Percentiles rank a stretch among this genome's conserved stretches.
These are phyloP conservation scores for Bubalus kerabau DNA, from an alignment of 2,113 vertebrate species.

Conservation along the genomic window DNA sequence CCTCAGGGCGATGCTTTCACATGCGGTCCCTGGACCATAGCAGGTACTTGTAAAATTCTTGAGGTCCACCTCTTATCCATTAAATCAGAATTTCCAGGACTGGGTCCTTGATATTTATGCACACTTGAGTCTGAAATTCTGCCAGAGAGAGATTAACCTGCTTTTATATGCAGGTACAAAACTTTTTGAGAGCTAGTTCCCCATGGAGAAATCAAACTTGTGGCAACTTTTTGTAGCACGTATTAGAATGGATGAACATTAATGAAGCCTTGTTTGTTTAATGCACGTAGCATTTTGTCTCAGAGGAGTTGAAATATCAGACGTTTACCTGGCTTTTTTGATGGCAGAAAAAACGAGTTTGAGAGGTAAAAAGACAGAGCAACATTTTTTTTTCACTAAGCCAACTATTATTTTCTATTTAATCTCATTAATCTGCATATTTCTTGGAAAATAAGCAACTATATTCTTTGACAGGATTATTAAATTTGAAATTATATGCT, in stretches of 20 bases:
- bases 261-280: background rate
- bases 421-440: background rate
- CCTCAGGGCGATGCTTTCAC: background rate
- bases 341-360: background rate
- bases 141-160: background rate
- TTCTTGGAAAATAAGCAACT: background rate
- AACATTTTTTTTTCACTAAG: background rate
- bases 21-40: background rate
- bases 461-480: background rate
- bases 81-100: background rate
- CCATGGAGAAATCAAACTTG: background rate
- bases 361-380: background rate
- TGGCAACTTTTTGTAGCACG: background rate
- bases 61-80: background rate
- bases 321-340: background rate
- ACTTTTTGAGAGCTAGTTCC: background rate
- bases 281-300: background rate
- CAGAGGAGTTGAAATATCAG: background rate
- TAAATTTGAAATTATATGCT: background rate
- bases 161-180: background rate
- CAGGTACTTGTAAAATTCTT: background rate
- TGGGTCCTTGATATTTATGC: background rate
- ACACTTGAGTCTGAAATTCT: background rate
- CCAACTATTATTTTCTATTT: background rate
- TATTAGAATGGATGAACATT: background rate